phyloP scores from a whole-genome alignment of 30 jellyfish, hydroid and myxozoan genomes.

The Hydractinia symbiolongicarpus region DNA sequence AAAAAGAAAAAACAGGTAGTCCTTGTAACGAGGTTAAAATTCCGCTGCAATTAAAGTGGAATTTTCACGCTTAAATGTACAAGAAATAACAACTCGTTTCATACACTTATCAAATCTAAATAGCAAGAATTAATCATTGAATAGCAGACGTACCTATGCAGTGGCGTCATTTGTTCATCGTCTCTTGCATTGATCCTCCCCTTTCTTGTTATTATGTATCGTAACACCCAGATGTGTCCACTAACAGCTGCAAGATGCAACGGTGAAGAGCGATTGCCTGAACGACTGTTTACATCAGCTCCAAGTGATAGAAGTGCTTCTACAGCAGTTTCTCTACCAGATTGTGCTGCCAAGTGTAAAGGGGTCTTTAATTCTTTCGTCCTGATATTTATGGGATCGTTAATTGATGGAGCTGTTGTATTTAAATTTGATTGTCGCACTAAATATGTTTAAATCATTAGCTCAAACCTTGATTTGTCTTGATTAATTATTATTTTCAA shows the following conservation, averaged over 20 bases:
- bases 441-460: no score
- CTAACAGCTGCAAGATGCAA: conserved; percentile 81
- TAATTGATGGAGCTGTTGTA: conserved; percentile 1
- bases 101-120: no score
- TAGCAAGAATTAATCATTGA: no score
- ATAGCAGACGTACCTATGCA: conserved; percentile 53
- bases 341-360: conserved; percentile 75
- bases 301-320: conserved; percentile 48
- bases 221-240: conserved; percentile 60
- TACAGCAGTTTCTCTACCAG: conserved; percentile 57
- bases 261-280: conserved; percentile 49
- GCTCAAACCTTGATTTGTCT: no score
- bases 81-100: no score
- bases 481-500: no score
- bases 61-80: no score
- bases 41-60: not conserved
- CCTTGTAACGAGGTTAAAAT: no score
- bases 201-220: conserved; percentile 20
- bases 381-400: conserved; percentile 25
- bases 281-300: conserved; percentile 53
- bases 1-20: no score
- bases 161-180: conserved; percentile 74
- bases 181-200: conserved; percentile 70
- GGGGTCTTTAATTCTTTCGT: conserved; percentile 61
- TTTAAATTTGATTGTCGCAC: no score